phyloP scores from a whole-genome alignment of 2,113 vertebrate species.

The Corythaixoides concolor region DNA sequence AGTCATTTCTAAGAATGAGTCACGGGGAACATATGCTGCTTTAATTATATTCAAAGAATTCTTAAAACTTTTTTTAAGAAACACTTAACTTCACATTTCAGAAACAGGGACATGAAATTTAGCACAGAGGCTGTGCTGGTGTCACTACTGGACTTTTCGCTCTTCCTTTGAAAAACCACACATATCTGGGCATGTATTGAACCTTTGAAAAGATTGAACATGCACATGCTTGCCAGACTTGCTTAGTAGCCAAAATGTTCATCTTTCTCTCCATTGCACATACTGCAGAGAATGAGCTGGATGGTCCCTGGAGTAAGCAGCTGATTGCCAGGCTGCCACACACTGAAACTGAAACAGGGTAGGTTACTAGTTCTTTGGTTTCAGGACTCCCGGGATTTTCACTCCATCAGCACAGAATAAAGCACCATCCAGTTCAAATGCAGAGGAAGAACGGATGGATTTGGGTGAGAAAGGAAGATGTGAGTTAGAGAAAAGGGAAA shows the following conservation, averaged over 20 bases:
- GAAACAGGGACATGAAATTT: neutral
- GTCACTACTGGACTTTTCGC: neutral
- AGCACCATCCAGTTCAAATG: neutral
- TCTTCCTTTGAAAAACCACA: slow-evolving; percentile 22
- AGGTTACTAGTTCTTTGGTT: neutral
- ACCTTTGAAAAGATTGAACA: neutral
- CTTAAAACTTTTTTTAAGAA: neutral
- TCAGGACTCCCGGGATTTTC: neutral
- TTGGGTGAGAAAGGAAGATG: neutral
- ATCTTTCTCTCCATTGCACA: neutral
- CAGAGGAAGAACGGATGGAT: neutral
- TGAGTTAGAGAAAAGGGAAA: neutral
- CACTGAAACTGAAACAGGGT: neutral
- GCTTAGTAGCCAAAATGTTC: neutral
- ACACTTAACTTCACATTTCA: neutral
- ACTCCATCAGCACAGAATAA: neutral
- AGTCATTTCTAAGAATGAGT: slow-evolving; percentile 5
- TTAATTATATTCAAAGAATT: slow-evolving; percentile 1
- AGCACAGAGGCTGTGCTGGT: neutral
- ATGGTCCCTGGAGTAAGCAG: neutral
- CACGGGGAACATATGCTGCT: neutral
- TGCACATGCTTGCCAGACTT: neutral
- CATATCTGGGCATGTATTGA: neutral
- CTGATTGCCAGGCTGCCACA: neutral
- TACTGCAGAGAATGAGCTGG: neutral